Evolutionary conservation across 2,113 vertebrate genomes (phyloP).

Genomic region (Ophthalmolycus amberensis): DNA sequence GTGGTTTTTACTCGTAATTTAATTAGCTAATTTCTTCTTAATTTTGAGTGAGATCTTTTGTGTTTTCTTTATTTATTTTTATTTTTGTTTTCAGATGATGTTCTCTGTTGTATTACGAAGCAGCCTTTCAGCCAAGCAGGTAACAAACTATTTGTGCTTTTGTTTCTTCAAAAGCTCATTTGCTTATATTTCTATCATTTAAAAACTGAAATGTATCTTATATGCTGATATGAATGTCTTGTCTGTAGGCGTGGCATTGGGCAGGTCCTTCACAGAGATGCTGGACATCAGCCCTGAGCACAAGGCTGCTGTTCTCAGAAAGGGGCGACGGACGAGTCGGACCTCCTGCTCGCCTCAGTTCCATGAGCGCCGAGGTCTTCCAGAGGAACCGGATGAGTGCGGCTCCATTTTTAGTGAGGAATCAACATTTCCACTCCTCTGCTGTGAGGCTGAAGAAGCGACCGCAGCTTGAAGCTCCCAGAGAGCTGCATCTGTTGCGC

Average conservation of each 20-base stretch:
- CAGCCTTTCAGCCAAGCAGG: constrained; percentile 52
- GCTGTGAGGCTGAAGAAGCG: constrained; percentile 65
- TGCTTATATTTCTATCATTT: neutral
- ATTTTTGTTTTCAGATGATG: constrained; percentile 54
- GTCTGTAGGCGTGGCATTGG: constrained; percentile 42
- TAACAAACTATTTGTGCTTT: constrained; percentile 21
- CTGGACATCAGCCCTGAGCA: constrained; percentile 36
- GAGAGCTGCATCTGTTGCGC: constrained; percentile 71
- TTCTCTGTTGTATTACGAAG: constrained; percentile 44
- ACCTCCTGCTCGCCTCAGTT: neutral
- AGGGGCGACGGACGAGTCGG: neutral
- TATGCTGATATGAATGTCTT: neutral
- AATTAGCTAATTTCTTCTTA: neutral
- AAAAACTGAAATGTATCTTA: neutral
- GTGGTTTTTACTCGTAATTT: neutral
- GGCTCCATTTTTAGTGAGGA: constrained; percentile 1
- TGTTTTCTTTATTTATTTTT: neutral
- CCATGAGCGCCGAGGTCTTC: constrained; percentile 5
- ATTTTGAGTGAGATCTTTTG: neutral
- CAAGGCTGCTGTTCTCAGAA: neutral
- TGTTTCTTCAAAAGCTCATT: neutral
- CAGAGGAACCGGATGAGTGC: neutral
- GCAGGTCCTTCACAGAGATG: constrained; percentile 40
- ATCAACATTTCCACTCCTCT: constrained; percentile 65
- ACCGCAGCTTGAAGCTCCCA: constrained; percentile 44